Base-by-base conservation (phyloP, 2,113 vertebrate genomes). In the Megaceryle torquata region DNA sequence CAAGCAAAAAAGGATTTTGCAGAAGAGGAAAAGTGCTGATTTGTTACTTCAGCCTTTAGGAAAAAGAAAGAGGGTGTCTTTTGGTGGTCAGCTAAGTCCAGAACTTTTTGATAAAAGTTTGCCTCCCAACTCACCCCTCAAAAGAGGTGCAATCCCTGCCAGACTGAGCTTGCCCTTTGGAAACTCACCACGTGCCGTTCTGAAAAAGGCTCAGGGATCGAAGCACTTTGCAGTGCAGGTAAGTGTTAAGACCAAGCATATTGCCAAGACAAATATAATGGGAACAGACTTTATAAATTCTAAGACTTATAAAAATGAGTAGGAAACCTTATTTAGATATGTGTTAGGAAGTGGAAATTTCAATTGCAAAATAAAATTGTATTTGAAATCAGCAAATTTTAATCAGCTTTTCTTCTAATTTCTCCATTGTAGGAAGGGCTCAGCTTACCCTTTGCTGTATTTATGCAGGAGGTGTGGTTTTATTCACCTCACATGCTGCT, bases 41-140 rank as follows among this genome's bases (percentile, higher is more conserved):
- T 75, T 59, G 4, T 13, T 96, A 13, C 81, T 89, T 14, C 71
- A 85, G 8, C 53, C 95, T 28, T 28, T 74, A 31, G 68, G 93
- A 19, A 99, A 98, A 94, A 98, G 90, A 56, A 99, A 99, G 67
- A 98, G 98, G 3, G 99, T 99, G 60, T 99, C 99, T 15, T 99
- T 99, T 94, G 99, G 98, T 75, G 97, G 98, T 22, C 97, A 98
- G 1, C 94, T 99, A 37, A 98, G 98, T 71, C 99, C 99, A 19
- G 99, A 99, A 90, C 94, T 99, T 29, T 99, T 99, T 96, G 99
- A 99, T 94, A 99, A 98, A 88, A 97, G 97, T 18, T 93, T 99
- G 51, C 99, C 99, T 76, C 98, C 99, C 29, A 96, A 99, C 95
- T 99, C 99, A 2, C 99, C 99, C 3, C 88, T 99, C 24, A 97